Percentiles rank a stretch among this genome's conserved stretches.
phyloP scores from a whole-genome alignment of 1,140 invertebrate genomes.

The Anadara kagoshimensis region DNA sequence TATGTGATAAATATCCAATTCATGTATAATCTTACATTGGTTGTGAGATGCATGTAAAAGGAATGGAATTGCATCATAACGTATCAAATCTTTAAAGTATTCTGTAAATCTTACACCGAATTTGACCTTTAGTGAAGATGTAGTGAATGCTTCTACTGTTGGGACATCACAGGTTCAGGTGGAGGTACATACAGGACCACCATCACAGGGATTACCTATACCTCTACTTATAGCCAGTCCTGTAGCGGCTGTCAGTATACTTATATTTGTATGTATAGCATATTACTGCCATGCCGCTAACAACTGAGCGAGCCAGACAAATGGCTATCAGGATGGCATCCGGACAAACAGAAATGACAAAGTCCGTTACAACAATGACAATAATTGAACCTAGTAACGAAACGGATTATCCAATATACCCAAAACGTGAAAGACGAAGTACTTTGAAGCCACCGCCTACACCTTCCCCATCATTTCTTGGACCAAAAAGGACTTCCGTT shows the following conservation, averaged over 20 bases:
- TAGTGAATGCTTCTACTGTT: too few relatives aligned
- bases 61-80: too few relatives aligned
- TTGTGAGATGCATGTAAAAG: too few relatives aligned
- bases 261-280: conserved; percentile 47
- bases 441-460: conserved; percentile 26
- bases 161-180: too few relatives aligned
- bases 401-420: neutral
- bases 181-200: conserved; percentile 16
- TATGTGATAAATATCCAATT: too few relatives aligned
- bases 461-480: conserved; percentile 11
- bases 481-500: conserved; percentile 20
- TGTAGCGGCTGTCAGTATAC: conserved; percentile 43
- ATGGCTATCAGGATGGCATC: conserved; percentile 39
- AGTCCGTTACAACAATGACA: conserved; percentile 29
- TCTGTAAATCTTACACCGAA: too few relatives aligned
- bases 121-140: too few relatives aligned
- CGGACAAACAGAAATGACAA: conserved; percentile 29
- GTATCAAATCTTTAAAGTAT: too few relatives aligned
- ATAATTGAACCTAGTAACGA: conserved; percentile 28
- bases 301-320: conserved; percentile 42
- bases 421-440: conserved; percentile 26
- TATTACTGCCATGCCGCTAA: conserved; percentile 47
- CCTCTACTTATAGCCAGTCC: conserved; percentile 46
- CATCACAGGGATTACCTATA: conserved; percentile 34
- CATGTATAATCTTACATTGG: too few relatives aligned